phyloP scores from a whole-genome alignment of 2,113 vertebrate species.

The Cnemophilus loriae region DNA sequence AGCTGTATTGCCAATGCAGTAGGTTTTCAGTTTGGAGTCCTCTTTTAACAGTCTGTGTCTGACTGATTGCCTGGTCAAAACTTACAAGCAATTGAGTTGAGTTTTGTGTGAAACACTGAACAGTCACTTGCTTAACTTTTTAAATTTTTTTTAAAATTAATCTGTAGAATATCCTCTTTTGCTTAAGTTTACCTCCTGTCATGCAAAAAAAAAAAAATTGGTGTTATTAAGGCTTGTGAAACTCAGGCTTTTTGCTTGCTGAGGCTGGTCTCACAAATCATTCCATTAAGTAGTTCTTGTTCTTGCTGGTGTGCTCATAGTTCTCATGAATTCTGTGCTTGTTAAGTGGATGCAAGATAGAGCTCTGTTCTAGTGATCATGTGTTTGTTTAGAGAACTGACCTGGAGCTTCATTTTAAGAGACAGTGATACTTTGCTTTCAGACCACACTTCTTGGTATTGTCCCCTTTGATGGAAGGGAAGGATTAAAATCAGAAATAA shows the following conservation, averaged over 20 bases:
- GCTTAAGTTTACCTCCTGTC: neutral
- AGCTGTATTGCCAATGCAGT: conserved; percentile 18
- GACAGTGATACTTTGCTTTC: conserved; percentile 1
- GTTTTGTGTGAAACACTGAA: conserved; percentile 49
- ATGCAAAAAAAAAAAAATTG: neutral
- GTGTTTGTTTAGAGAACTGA: conserved; percentile 2
- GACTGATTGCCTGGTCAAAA: conserved; percentile 43
- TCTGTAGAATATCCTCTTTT: conserved; percentile 31
- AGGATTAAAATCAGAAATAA: conserved; percentile 1
- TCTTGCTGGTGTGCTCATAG: neutral
- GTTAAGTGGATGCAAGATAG: conserved; percentile 16
- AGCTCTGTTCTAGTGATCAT: neutral
- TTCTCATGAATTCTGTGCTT: neutral
- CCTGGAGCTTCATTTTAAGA: conserved; percentile 25
- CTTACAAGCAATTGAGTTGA: conserved; percentile 21
- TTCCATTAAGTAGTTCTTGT: conserved; percentile 35
- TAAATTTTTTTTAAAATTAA: neutral
- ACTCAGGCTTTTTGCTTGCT: neutral
- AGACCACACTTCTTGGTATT: conserved; percentile 3
- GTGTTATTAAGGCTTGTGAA: neutral
- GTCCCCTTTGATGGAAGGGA: neutral
- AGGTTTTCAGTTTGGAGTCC: conserved; percentile 44
- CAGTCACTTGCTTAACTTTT: conserved; percentile 46
- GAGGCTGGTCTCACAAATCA: conserved; percentile 49
- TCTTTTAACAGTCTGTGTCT: conserved; percentile 35